Evolutionary conservation across 2,797 vertebrate species (phyloP).

Genomic region (Danio aesculapii): DNA sequence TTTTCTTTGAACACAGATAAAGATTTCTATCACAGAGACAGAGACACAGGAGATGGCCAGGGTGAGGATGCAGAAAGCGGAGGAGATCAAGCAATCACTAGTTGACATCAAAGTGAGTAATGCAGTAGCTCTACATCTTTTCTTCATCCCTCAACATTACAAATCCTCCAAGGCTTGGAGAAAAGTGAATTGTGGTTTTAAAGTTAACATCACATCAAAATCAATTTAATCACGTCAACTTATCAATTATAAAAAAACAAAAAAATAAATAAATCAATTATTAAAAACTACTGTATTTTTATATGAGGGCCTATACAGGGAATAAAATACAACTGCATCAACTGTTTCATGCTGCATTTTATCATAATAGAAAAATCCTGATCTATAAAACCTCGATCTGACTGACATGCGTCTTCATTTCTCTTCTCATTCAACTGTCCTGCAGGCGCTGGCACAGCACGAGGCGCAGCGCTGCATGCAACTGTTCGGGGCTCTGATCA

Average conservation of each 20-base stretch:
- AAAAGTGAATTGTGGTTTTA: background rate
- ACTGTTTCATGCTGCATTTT: no score
- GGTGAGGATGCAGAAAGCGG: conserved; percentile 68
- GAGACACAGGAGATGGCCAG: conserved; percentile 73
- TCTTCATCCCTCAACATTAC: background rate
- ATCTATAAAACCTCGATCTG: background rate
- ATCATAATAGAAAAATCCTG: no score
- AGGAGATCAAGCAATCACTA: conserved; percentile 71
- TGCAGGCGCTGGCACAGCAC: conserved; percentile 64
- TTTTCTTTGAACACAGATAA: conserved; percentile 58
- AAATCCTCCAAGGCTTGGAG: background rate
- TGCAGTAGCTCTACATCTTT: background rate
- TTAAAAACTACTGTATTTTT: no score
- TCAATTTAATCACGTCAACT: no score
- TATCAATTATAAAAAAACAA: no score
- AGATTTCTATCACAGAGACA: conserved; percentile 64
- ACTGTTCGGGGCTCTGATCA: conserved; percentile 64
- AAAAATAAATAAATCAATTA: no score
- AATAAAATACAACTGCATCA: no score
- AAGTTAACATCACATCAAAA: no score
- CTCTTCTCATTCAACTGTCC: background rate
- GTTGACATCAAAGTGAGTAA: conserved; percentile 68
- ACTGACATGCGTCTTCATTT: background rate
- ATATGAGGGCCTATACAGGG: no score
- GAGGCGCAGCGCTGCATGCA: conserved; percentile 66